Evolutionary conservation across 2,113 vertebrate genomes (phyloP), one percentile per base, ranked within the genome.

Genomic region (Isichthys henryi): DNA sequence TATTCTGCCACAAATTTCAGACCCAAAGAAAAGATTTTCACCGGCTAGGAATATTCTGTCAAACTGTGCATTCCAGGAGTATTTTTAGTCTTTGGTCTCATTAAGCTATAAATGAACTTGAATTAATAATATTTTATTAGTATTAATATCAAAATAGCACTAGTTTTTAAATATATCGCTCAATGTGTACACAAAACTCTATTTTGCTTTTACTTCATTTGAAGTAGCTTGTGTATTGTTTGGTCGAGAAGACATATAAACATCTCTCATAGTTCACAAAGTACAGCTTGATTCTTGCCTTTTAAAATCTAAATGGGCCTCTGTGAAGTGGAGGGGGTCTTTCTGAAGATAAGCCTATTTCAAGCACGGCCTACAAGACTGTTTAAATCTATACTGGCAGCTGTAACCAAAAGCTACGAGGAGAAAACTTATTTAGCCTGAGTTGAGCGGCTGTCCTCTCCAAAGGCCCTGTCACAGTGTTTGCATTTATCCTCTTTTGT

Each of bases 351-450:
- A 96, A 96, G 95, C 95, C 94, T 94, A 92, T 95, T 96, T 95
- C 91, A 94, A 92, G 91, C 93, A 83, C 90, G 92, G 92, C 92
- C 93, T 95, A 95, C 93, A 92, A 93, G 91, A 87, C 91, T 91
- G 91, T 89, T 90, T 93, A 95, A 96, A 96, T 96, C 93, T 93
- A 93, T 93, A 94, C 90, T 96, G 96, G 95, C 96, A 95, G 94
- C 93, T 95, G 95, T 94, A 95, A 95, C 95, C 96, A 96, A 95
- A 92, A 92, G 91, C 89, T 91, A 11, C 88, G 39, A 89, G 90
- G 91, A 92, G 92, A 93, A 93, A 93, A 52, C 93, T 94, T 92
- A 92, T 92, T 93, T 95, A 91, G 88, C 89, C 88, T 92, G 87
- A 87, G 87, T 86, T 89, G 89, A 90, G 49, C 19, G 62, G 49